Evolutionary conservation across 2,888 invertebrate genomes (phyloP).

Genomic region (Craniophora ligustri): DNA sequence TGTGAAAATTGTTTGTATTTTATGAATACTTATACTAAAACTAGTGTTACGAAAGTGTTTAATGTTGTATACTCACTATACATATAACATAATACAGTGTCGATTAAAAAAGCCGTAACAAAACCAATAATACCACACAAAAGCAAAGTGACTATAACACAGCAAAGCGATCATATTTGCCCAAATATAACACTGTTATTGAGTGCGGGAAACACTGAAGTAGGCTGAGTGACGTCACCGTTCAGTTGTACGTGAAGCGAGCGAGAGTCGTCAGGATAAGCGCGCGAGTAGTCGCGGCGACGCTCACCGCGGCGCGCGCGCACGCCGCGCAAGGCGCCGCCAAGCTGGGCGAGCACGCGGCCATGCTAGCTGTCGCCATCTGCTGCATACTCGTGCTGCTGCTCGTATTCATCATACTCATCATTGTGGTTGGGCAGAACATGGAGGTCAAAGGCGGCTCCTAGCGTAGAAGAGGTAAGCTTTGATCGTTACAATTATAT

Average conservation of each 20-base stretch:
- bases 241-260: conserved; percentile 16
- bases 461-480: conserved; percentile 81
- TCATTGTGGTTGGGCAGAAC: conserved; percentile 94
- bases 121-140: neutral
- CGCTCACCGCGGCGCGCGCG: conserved; percentile 72
- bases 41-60: no score
- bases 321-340: conserved; percentile 76
- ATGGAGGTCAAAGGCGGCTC: conserved; percentile 90
- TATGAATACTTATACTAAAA: conserved; percentile 13
- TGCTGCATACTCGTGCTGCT: conserved; percentile 94
- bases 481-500: neutral
- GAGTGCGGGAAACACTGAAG: conserved; percentile 16
- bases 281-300: conserved; percentile 72
- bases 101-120: neutral
- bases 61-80: no score
- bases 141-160: neutral
- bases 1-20: conserved; percentile 7
- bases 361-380: conserved; percentile 95
- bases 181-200: neutral
- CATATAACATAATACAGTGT: no score
- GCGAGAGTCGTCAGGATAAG: conserved; percentile 62
- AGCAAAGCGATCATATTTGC: conserved; percentile 4
- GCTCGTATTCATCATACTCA: conserved; percentile 94
- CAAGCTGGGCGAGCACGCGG: conserved; percentile 88
- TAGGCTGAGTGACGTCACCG: conserved; percentile 25